Evolutionary conservation across 2,113 vertebrate genomes (phyloP), one percentile per base, ranked within the genome.

Genomic region (Dolichotis patagonum): DNA sequence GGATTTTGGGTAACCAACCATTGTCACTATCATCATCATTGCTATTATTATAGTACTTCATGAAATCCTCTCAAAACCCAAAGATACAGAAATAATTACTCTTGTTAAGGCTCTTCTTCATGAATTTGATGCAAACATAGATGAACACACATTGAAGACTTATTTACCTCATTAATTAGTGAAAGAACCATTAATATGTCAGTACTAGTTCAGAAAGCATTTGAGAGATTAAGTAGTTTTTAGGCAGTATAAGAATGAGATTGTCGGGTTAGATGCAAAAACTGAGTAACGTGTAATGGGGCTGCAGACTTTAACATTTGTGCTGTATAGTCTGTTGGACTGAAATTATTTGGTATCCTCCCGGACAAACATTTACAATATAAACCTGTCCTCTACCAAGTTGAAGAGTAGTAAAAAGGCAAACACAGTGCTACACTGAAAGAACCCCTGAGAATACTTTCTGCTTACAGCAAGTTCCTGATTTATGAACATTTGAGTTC

Each of bases 81-180:
- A 58, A 65, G 16, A 88, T 28, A 58, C 35, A 71, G 8, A 85
- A 35, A 30, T n/a, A 26, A 30, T 97, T 93, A 63, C 54, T 12
- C 49, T 65, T 89, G 17, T 35, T 86, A 88, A 90, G 46, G 43
- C 35, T 54, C 20, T 58, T 86, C 92, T 96, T 96, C 81, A 62
- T 63, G 10, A n/a, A 38, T 87, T 41, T 91, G 20, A 38, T 65
- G 26, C 0, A 91, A 88, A 89, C 43, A 69, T 69, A 54, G 81
- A 77, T 71, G 35, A 91, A 52, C 7, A 71, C 8, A 65, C 41
- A 65, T 38, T 35, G 58, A 80, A 86, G 8, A 46, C 75, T 90
- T 85, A 82, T 93, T 78, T 73, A 80, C 54, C 41, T 90, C 28
- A 32, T 92, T 84, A 84, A 90, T 90, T 65, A 87, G 82, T 69